Evolutionary conservation across 2,797 vertebrate genomes (phyloP).

Genomic region (Loriculus beryllinus): DNA sequence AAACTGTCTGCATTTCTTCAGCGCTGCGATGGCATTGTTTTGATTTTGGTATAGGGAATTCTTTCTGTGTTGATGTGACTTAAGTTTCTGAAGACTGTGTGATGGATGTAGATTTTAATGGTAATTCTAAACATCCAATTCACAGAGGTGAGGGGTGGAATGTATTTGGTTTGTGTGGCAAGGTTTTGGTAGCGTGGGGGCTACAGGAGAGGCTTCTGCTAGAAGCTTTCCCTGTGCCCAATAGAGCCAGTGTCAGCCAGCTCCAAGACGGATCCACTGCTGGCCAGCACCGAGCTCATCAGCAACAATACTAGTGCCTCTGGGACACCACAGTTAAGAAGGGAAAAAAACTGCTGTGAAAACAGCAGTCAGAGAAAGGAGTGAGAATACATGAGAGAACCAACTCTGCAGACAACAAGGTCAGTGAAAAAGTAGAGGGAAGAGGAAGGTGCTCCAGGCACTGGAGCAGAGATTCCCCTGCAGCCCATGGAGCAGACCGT

Average conservation of each 20-base stretch:
- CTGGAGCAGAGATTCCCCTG: background rate
- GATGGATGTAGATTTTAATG: background rate
- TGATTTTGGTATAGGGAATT: background rate
- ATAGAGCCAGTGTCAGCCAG: background rate
- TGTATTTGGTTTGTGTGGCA: background rate
- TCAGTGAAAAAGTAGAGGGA: background rate
- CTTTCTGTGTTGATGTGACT: background rate
- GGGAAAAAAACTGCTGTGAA: background rate
- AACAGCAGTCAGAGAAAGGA: background rate
- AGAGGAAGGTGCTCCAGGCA: background rate
- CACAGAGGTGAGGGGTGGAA: background rate
- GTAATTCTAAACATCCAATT: background rate
- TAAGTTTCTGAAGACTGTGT: background rate
- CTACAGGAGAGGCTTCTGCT: background rate
- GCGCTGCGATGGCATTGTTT: background rate
- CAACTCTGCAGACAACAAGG: background rate
- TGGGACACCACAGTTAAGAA: background rate
- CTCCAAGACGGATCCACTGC: background rate
- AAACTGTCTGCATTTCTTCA: background rate
- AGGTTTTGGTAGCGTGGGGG: background rate
- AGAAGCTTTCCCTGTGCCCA: rapidly evolving
- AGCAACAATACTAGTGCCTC: background rate
- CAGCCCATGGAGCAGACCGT: background rate
- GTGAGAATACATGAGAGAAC: background rate
- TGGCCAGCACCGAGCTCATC: background rate